phyloP scores from a whole-genome alignment of 2,888 invertebrate species.

The Papilio elwesi region DNA sequence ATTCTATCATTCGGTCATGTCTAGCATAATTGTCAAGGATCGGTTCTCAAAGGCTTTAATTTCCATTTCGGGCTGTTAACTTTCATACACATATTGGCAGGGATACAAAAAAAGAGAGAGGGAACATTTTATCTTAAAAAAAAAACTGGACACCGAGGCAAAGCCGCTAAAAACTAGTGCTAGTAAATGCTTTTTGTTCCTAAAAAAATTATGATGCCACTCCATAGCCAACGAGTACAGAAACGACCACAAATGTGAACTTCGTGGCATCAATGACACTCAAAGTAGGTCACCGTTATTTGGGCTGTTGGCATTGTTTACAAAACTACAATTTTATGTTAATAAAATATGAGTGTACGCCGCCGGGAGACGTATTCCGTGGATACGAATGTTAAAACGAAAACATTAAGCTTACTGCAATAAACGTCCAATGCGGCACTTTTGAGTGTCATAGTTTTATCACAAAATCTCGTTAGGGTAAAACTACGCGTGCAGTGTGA shows the following conservation, averaged over 20 bases:
- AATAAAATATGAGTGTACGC: slow-evolving; percentile 27
- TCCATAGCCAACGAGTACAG: neutral
- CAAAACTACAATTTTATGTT: slow-evolving; percentile 18
- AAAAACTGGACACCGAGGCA: too few relatives aligned
- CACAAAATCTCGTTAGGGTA: neutral
- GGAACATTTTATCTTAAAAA: too few relatives aligned
- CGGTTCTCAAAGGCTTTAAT: too few relatives aligned
- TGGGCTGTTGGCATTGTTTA: slow-evolving; percentile 19
- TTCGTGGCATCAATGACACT: slow-evolving; percentile 6
- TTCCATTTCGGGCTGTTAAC: too few relatives aligned
- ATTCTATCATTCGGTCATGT: too few relatives aligned
- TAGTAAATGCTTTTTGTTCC: neutral
- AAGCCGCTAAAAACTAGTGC: too few relatives aligned
- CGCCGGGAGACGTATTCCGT: slow-evolving; percentile 17
- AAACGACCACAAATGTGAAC: neutral
- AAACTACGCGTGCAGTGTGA: too few relatives aligned
- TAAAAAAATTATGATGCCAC: neutral
- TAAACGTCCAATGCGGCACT: slow-evolving; percentile 9
- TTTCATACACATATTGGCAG: too few relatives aligned
- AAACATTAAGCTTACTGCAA: slow-evolving; percentile 21
- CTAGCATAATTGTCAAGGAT: too few relatives aligned
- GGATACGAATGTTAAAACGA: neutral
- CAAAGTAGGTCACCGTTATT: slow-evolving; percentile 23
- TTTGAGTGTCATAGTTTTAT: neutral
- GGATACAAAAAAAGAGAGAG: too few relatives aligned